Percentiles rank a stretch among this genome's conserved stretches.
phyloP scores from a whole-genome alignment of 2,888 invertebrate genomes.

The Gastrophysa polygoni region DNA sequence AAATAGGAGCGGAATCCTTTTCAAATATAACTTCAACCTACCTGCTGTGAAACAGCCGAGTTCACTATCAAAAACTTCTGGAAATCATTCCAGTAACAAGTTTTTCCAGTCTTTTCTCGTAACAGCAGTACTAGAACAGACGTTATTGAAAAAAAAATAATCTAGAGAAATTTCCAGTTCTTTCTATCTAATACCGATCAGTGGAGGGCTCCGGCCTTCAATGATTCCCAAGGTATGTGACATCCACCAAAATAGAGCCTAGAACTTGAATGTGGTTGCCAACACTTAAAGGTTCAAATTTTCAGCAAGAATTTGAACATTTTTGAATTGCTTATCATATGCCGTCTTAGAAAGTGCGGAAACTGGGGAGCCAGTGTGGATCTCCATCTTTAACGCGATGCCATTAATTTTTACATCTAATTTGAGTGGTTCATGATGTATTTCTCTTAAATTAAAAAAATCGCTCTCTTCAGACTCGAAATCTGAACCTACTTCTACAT shows the following conservation, averaged over 20 bases:
- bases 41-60: slow-evolving; percentile 11
- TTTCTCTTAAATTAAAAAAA: slow-evolving; percentile 1
- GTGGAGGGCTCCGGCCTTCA: background rate
- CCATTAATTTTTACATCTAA: background rate
- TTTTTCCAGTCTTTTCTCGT: slow-evolving; percentile 1
- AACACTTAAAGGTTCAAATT: slow-evolving; percentile 1
- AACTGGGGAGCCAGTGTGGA: slow-evolving; percentile 13
- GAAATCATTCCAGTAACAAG: slow-evolving; percentile 6
- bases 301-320: background rate
- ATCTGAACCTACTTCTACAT: slow-evolving; percentile 4
- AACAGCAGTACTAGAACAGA: background rate
- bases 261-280: slow-evolving; percentile 10
- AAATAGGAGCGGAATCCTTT: slow-evolving; percentile 3
- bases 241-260: slow-evolving; percentile 8
- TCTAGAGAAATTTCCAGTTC: slow-evolving; percentile 1
- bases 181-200: slow-evolving; percentile 16
- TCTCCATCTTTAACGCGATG: slow-evolving; percentile 4
- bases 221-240: background rate
- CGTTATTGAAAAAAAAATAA: slow-evolving; percentile 4
- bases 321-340: slow-evolving; percentile 11
- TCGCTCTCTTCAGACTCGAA: slow-evolving; percentile 1
- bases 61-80: slow-evolving; percentile 9
- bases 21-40: slow-evolving; percentile 2
- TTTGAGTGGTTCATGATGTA: background rate
- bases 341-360: background rate